Base-by-base conservation (phyloP, 1,140 invertebrate genomes). In the Diorhabda sublineata region DNA sequence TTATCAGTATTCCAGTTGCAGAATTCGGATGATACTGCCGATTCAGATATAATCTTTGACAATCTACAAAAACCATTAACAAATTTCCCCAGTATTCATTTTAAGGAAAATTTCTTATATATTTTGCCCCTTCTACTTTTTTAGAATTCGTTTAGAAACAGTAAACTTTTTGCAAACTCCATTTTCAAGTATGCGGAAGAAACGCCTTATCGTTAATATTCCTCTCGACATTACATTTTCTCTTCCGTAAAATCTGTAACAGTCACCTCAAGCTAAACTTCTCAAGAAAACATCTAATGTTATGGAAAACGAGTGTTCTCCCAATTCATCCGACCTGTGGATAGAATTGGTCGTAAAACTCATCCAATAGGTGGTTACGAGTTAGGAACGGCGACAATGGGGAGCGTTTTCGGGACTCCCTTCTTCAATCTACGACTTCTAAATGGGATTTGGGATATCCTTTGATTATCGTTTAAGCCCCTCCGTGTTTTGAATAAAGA, bases 391-490 rank as follows among this genome's bases (percentile, higher is more conserved):
- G 66, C 66, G 47, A 61, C 61, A 67, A 66, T 61, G 65, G 58
- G 56, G 69, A 52, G 64, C 47, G 47, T 47, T 56, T 56, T 66
- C 57, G 47, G 47, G 42, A 52, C 47, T 52, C 59, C 66, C 67
- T 64, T 58, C 72, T 73, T 73, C 72, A 73, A 73, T 73, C 72
- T 73, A 60, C 72, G 64, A 59, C 58, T 8, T 68, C 62, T 64
- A 71, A 73, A 73, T 73, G 67, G 72, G 72, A 73, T 73, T 73
- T 69, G 59, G 69, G 68, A 73, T 73, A 73, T 73, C 72, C 66
- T 73, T 73, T 71, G 72, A 73, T 73, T 73, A 73, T 71, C 72
- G 67, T 69, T 71, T 72, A 72, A 61, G 61, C 52, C 62, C 63
- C 57, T 41, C 52, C 68, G 69, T 71, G 71, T 72, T 72, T 69